These are phyloP conservation scores for Malurus melanocephalus DNA, from an alignment of 2,113 vertebrate species.

Conservation along the genomic window DNA sequence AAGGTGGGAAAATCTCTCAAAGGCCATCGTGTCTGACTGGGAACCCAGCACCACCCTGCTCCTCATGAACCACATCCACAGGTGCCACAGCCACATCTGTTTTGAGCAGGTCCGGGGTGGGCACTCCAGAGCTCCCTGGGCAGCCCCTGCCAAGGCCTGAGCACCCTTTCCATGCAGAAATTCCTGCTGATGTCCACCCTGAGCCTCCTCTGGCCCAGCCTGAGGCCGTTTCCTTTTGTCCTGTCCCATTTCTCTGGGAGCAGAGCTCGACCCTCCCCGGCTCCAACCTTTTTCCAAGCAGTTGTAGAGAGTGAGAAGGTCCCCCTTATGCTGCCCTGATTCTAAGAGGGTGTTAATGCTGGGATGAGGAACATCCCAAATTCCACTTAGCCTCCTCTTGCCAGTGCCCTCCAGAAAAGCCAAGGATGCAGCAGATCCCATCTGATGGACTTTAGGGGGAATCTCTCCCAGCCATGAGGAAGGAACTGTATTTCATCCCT, in stretches of 20 bases:
- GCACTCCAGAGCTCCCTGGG: rapidly evolving
- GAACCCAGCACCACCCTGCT: rapidly evolving
- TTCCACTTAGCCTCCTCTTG: rapidly evolving
- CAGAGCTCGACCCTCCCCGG: rapidly evolving
- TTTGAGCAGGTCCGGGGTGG: background rate
- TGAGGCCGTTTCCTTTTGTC: background rate
- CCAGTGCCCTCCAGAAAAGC: background rate
- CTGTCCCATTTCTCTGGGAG: background rate
- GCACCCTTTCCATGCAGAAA: background rate
- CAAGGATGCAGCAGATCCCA: background rate
- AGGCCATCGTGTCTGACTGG: background rate
- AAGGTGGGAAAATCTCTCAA: background rate
- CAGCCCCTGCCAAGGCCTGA: background rate
- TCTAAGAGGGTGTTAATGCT: background rate
- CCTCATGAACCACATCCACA: rapidly evolving
- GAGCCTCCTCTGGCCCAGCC: background rate
- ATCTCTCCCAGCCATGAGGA: background rate
- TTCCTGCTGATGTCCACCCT: background rate
- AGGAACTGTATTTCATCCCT: background rate
- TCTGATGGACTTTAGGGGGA: rapidly evolving
- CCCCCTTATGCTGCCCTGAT: background rate
- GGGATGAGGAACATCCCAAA: background rate
- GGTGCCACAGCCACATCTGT: background rate
- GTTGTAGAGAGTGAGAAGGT: background rate
- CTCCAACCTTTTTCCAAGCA: background rate